A percentile compares a stretch with the other conserved stretches of the same genome.
phyloP scores from a whole-genome alignment of 2,888 invertebrate species.

The Dione juno region DNA sequence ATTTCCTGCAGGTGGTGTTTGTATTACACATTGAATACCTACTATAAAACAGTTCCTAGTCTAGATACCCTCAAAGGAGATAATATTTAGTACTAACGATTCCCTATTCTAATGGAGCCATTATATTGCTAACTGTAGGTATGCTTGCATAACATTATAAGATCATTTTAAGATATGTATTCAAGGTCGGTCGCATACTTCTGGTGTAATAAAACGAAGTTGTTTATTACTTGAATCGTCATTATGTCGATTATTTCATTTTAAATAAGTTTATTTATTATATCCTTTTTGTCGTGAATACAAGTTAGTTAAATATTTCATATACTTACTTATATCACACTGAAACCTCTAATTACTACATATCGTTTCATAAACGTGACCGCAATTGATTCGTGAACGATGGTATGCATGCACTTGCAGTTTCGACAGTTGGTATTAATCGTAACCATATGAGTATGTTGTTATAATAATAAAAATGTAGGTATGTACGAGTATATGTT shows the following conservation, averaged over 20 bases:
- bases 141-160: conserved; percentile 21
- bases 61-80: not conserved
- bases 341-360: conserved; percentile 35
- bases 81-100: not conserved
- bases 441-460: conserved; percentile 21
- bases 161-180: conserved; percentile 9
- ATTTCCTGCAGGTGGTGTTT: conserved; percentile 29
- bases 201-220: conserved; percentile 6
- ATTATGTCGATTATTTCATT: conserved; percentile 13
- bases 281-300: not conserved
- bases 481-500: not conserved
- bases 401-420: conserved; percentile 28
- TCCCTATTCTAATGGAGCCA: not conserved
- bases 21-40: not conserved
- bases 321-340: conserved; percentile 9
- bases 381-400: conserved; percentile 32
- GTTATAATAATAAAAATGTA: conserved; percentile 4
- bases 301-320: not conserved
- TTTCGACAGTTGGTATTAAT: conserved; percentile 35
- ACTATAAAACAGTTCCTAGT: not conserved
- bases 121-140: not conserved
- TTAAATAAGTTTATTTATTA: not conserved
- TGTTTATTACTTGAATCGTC: conserved; percentile 21
- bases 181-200: conserved; percentile 14
- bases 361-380: conserved; percentile 39